A percentile compares a stretch with the other conserved stretches of the same genome.
Conservation (phyloP, 2,888 invertebrate species). For the Agrochola lota region DNA sequence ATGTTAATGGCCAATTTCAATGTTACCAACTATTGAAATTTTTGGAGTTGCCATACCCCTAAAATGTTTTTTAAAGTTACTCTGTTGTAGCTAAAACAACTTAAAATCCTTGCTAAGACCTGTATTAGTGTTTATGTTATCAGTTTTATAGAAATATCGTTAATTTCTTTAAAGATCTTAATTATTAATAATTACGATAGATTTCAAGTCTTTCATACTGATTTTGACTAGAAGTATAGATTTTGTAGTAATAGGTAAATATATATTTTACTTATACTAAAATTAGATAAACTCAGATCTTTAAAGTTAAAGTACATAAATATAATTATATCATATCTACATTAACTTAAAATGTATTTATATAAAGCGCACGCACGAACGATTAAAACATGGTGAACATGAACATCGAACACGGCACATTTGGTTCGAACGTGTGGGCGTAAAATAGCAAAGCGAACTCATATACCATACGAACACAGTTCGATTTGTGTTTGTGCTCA, state of each 20-base stretch:
- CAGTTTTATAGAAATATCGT: conserved; percentile 40
- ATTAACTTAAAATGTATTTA: conserved; percentile 18
- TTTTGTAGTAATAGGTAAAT: conserved; percentile 25
- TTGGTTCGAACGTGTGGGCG: no score
- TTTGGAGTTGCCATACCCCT: not conserved
- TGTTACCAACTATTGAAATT: not conserved
- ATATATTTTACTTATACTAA: conserved; percentile 31
- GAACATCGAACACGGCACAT: no score
- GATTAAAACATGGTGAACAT: no score
- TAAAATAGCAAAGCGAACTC: no score
- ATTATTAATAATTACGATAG: conserved; percentile 40
- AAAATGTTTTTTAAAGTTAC: not conserved
- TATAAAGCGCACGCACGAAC: no score
- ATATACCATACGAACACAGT: no score
- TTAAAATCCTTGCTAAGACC: conserved; percentile 17
- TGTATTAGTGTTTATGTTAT: conserved; percentile 7
- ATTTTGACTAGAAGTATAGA: conserved; percentile 65
- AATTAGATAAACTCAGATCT: conserved; percentile 49
- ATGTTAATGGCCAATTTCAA: no score
- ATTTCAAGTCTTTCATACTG: conserved; percentile 56
- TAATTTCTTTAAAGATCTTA: conserved; percentile 40
- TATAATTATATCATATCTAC: conserved; percentile 21
- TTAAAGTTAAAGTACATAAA: conserved; percentile 36
- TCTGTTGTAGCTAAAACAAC: not conserved
- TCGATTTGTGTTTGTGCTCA: no score